Conservation (phyloP, 1,140 invertebrate species). For the Drosophila watanabei region DNA sequence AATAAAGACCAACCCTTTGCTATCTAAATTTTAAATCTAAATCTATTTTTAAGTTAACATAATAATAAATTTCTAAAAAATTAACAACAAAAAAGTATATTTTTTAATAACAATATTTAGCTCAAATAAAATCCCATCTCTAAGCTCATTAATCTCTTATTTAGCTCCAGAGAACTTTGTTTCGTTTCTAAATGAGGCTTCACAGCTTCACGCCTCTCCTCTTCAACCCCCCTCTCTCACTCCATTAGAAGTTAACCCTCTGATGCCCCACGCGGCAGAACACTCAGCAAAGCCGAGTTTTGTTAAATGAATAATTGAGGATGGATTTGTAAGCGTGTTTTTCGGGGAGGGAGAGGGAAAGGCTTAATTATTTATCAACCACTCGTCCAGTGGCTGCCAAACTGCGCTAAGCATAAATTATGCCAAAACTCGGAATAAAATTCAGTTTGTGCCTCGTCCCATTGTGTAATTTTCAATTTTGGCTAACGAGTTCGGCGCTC, state of each 20-base stretch:
- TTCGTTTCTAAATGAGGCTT: constrained; percentile 61
- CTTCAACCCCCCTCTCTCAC: background rate
- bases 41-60: too few species aligned
- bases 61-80: too few species aligned
- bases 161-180: background rate
- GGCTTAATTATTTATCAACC: constrained; percentile 65
- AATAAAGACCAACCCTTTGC: too few species aligned
- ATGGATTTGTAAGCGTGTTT: constrained; percentile 58
- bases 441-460: constrained; percentile 34
- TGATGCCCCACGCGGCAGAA: background rate
- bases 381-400: constrained; percentile 56
- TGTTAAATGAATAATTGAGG: constrained; percentile 72
- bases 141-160: background rate
- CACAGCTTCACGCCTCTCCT: constrained; percentile 52
- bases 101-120: too few species aligned
- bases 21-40: too few species aligned
- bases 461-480: constrained; percentile 72
- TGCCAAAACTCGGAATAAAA: constrained; percentile 46
- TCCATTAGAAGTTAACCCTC: constrained; percentile 31
- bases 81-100: too few species aligned
- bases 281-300: constrained; percentile 54
- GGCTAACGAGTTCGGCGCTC: constrained; percentile 45
- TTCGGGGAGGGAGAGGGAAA: background rate
- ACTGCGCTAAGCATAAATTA: constrained; percentile 70
- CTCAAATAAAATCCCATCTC: background rate